Evolutionary conservation across 2,888 invertebrate genomes (phyloP).

Genomic region (Petrolisthes manimaculis): DNA sequence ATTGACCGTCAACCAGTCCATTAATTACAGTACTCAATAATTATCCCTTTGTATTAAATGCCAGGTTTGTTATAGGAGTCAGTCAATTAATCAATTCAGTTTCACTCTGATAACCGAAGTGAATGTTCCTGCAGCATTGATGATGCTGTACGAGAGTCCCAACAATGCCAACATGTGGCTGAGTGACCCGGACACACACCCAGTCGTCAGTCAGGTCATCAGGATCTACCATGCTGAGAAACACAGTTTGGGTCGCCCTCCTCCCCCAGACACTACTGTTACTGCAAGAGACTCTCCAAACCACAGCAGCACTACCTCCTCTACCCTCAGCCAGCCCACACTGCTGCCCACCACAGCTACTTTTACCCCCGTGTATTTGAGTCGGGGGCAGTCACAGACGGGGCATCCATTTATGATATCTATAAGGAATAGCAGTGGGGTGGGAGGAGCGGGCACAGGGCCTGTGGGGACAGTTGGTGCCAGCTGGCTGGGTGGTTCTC

Average conservation of each 20-base stretch:
- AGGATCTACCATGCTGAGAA: constrained; percentile 77
- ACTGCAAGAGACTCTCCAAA: neutral
- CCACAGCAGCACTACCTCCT: neutral
- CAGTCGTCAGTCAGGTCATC: constrained; percentile 78
- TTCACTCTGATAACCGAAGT: neutral
- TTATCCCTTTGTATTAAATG: neutral
- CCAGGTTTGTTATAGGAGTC: neutral
- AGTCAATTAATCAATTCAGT: neutral
- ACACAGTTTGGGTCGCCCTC: constrained; percentile 34
- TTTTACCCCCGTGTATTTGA: neutral
- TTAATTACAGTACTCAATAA: neutral
- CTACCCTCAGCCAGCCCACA: constrained; percentile 8
- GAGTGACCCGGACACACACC: constrained; percentile 78
- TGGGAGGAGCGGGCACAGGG: neutral
- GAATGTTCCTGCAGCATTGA: constrained; percentile 73
- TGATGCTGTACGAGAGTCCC: constrained; percentile 78
- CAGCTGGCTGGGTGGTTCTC: constrained; percentile 4
- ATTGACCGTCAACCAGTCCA: neutral
- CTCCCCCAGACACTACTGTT: neutral
- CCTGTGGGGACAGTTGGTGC: too few relatives aligned
- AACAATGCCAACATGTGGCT: constrained; percentile 77
- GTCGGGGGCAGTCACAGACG: constrained; percentile 16
- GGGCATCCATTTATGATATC: constrained; percentile 2
- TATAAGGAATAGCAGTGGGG: constrained; percentile 31
- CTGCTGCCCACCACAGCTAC: too few relatives aligned